Evolutionary conservation across 1,140 invertebrate genomes (phyloP).

Genomic region (Ectropis grisescens): DNA sequence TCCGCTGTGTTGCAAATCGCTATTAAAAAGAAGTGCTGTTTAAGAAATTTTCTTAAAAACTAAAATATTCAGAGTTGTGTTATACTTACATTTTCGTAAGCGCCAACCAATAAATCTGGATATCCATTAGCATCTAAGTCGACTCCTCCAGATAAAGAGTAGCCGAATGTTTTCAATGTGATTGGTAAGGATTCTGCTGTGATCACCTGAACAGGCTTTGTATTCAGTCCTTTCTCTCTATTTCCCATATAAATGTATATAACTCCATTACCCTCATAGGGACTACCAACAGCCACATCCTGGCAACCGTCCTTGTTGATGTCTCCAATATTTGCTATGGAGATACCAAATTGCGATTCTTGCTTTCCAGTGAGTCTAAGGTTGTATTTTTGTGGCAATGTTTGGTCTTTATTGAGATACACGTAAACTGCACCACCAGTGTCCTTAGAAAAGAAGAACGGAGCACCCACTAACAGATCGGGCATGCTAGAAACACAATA

Average conservation of each 20-base stretch:
- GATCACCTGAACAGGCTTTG: constrained; percentile 80
- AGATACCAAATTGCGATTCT: constrained; percentile 89
- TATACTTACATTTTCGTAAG: constrained; percentile 81
- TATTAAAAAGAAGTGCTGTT: too few species aligned
- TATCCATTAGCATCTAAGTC: constrained; percentile 95
- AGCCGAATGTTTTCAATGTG: constrained; percentile 84
- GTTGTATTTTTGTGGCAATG: constrained; percentile 65
- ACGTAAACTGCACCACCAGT: constrained; percentile 92
- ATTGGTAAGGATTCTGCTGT: constrained; percentile 50
- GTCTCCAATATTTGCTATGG: constrained; percentile 89
- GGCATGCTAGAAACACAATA: constrained; percentile 72
- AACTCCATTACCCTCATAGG: constrained; percentile 87
- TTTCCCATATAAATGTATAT: constrained; percentile 92
- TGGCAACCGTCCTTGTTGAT: constrained; percentile 92
- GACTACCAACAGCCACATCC: constrained; percentile 92
- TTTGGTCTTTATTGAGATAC: constrained; percentile 78
- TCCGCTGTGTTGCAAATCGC: not conserved
- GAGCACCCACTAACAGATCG: constrained; percentile 92
- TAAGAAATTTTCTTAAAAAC: too few species aligned
- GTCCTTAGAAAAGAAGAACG: constrained; percentile 88
- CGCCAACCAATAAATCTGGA: constrained; percentile 91
- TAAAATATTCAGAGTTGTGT: too few species aligned
- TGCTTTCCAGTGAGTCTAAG: constrained; percentile 77
- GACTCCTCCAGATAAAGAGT: constrained; percentile 88
- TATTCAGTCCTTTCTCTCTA: constrained; percentile 76